A percentile compares a stretch with the other conserved stretches of the same genome.
Conservation (phyloP, 2,797 vertebrate genomes). For the Anguilla megastoma region DNA sequence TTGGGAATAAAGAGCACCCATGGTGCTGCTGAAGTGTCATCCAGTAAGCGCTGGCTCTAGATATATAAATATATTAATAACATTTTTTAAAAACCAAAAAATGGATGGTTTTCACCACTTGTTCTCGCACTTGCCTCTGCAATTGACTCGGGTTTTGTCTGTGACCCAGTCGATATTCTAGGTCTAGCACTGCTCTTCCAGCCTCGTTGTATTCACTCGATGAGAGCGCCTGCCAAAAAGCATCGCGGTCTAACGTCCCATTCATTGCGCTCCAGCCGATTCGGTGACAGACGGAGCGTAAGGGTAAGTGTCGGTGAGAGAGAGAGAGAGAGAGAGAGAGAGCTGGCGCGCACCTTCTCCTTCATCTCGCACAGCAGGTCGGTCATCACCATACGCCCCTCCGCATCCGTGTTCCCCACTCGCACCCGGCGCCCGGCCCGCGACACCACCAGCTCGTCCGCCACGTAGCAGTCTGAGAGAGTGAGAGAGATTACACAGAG, state of each 20-base stretch:
- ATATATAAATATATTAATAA: no score
- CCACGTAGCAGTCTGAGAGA: conserved; percentile 75
- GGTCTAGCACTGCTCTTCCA: neutral
- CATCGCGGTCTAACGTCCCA: neutral
- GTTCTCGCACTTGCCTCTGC: neutral
- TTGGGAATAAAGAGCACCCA: neutral
- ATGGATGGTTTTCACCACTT: no score
- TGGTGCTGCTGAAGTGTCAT: neutral
- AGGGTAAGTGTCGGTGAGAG: neutral
- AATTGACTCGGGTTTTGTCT: neutral
- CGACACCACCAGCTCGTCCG: conserved; percentile 77
- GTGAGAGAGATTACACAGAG: neutral
- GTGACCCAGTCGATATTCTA: neutral
- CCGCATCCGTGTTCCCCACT: conserved; percentile 81
- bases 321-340: no score
- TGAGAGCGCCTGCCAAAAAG: neutral
- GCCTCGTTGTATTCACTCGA: neutral
- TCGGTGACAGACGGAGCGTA: neutral
- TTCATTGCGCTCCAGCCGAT: neutral
- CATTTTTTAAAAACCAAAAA: neutral
- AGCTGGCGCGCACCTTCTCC: conserved; percentile 69
- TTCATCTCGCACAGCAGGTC: conserved; percentile 83
- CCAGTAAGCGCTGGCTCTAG: neutral
- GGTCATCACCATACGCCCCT: conserved; percentile 83
- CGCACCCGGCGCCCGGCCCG: conserved; percentile 74